phyloP scores from a whole-genome alignment of 2,113 vertebrate species.

The Xiphophorus hellerii region DNA sequence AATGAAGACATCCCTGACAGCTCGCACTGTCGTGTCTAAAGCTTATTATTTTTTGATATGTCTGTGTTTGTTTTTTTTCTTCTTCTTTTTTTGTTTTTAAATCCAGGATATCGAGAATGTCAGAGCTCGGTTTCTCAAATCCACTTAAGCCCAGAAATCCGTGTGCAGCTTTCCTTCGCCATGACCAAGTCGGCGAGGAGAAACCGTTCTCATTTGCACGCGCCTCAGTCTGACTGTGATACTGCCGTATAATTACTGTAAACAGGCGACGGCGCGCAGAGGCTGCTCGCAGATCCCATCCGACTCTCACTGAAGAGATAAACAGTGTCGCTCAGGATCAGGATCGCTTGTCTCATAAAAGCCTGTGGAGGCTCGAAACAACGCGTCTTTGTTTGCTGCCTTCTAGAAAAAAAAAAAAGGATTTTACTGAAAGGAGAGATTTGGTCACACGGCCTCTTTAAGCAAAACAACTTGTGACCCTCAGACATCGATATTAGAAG shows the following conservation, averaged over 20 bases:
- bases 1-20: slow-evolving; percentile 59
- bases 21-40: slow-evolving; percentile 26
- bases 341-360: slow-evolving; percentile 4
- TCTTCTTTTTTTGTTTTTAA: background rate
- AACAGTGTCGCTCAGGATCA: slow-evolving; percentile 25
- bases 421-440: background rate
- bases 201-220: slow-evolving; percentile 31
- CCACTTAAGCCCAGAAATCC: slow-evolving; percentile 42
- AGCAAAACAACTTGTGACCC: background rate
- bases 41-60: slow-evolving; percentile 40
- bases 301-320: background rate
- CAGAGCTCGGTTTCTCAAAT: slow-evolving; percentile 40
- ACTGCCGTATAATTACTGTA: slow-evolving; percentile 37
- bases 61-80: background rate
- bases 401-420: background rate
- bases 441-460: background rate
- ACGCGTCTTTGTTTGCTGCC: background rate
- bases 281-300: slow-evolving; percentile 5
- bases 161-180: slow-evolving; percentile 22
- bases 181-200: slow-evolving; percentile 35
- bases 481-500: background rate
- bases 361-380: background rate
- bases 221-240: slow-evolving; percentile 28
- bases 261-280: slow-evolving; percentile 32
- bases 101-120: slow-evolving; percentile 45